Percentiles rank a stretch among this genome's conserved stretches.
phyloP scores from a whole-genome alignment of 2,888 invertebrate genomes.

The Apodemia duryi region DNA sequence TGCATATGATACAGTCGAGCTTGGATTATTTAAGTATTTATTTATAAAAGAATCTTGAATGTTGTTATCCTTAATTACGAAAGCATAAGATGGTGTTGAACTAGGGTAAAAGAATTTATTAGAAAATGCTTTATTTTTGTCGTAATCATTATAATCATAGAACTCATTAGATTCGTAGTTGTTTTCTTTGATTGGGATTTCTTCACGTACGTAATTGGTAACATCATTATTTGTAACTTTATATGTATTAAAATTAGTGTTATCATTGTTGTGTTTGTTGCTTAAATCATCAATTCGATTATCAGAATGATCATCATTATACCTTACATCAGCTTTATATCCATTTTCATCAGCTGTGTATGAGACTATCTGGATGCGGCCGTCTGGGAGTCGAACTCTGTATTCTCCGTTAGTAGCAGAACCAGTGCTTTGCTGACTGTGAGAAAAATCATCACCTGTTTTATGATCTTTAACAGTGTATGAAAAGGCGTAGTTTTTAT shows the following conservation, averaged over 20 bases:
- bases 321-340: constrained; percentile 83
- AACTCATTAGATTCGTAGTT: constrained; percentile 51
- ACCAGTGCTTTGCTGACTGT: constrained; percentile 81
- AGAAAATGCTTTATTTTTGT: constrained; percentile 45
- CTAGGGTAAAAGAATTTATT: background rate
- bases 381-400: constrained; percentile 83
- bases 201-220: constrained; percentile 22
- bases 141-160: constrained; percentile 48
- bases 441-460: constrained; percentile 84
- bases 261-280: constrained; percentile 31
- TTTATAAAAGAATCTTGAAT: constrained; percentile 45
- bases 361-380: constrained; percentile 82
- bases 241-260: constrained; percentile 30
- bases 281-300: constrained; percentile 24
- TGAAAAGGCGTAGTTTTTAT: constrained; percentile 82
- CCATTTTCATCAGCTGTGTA: constrained; percentile 84
- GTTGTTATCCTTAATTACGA: constrained; percentile 36
- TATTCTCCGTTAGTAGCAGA: constrained; percentile 83
- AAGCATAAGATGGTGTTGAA: background rate
- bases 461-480: constrained; percentile 81
- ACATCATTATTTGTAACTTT: constrained; percentile 27
- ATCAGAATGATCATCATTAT: constrained; percentile 54
- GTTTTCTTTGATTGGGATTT: constrained; percentile 34
- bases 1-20: constrained; percentile 19
- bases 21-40: constrained; percentile 10